Conservation (phyloP, 2,888 invertebrate genomes). For the Nowickia ferox region DNA sequence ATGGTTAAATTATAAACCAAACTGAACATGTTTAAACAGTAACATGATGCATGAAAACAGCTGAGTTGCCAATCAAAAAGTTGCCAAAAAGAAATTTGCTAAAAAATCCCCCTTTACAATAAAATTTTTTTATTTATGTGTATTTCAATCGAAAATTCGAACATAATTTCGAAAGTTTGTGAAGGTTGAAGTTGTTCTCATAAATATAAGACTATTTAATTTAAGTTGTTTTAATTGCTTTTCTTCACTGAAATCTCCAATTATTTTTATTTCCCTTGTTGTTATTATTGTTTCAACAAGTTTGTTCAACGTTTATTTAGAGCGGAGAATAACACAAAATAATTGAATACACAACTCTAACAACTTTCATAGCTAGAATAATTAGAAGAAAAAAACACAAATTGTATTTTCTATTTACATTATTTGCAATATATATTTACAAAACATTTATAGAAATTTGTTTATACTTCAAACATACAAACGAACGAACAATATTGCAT, state of each 20-base stretch:
- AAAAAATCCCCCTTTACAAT: too few species aligned
- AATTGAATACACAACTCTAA: slow-evolving; percentile 21
- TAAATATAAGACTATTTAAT: slow-evolving; percentile 14
- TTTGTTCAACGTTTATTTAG: slow-evolving; percentile 46
- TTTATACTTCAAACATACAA: slow-evolving; percentile 22
- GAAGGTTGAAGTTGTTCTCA: background rate
- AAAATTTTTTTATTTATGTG: too few species aligned
- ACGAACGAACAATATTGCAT: slow-evolving; percentile 53
- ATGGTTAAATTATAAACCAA: too few species aligned
- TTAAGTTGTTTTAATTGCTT: slow-evolving; percentile 9
- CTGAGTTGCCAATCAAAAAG: too few species aligned
- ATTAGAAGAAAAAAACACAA: slow-evolving; percentile 40
- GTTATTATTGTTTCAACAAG: slow-evolving; percentile 62
- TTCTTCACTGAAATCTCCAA: slow-evolving; percentile 6
- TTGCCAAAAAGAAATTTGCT: too few species aligned
- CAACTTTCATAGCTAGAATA: slow-evolving; percentile 26
- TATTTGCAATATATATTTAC: slow-evolving; percentile 61
- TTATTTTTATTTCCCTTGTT: slow-evolving; percentile 58
- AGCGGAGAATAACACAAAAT: slow-evolving; percentile 27
- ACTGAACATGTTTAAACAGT: too few species aligned
- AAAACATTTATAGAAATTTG: slow-evolving; percentile 61
- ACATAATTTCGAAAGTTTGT: background rate
- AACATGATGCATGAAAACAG: too few species aligned
- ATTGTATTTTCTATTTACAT: slow-evolving; percentile 41
- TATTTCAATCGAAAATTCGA: too few species aligned